Evolutionary conservation across 2,888 invertebrate species (phyloP), one percentile per base, ranked within the genome.

Genomic region (Argynnis bischoffii): DNA sequence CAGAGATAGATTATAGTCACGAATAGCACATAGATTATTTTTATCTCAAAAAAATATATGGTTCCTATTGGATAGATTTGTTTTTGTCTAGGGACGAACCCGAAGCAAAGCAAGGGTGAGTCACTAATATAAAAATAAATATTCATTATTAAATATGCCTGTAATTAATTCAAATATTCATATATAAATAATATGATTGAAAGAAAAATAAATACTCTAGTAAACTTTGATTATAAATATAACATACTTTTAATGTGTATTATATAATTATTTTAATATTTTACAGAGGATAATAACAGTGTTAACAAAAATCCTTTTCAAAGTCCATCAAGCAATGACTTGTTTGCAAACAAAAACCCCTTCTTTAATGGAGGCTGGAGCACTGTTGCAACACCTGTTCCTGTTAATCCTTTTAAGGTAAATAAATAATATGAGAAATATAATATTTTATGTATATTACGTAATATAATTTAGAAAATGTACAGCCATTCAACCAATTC

Each of bases 241-340:
- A 11, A 41, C 35, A 41, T 8, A 35, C 8, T 35, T 35, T 35
- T 2, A 35, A 55, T 59, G 5, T 47, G 57, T 50, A 53, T 14
- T 35, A 16, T 54, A 48, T 14, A 18, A 26, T 46, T 63, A 15
- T 13, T 56, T 57, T 68, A n/a, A 66, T 50, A 55, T 61, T 21
- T 90, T 89, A 56, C 85, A 91, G 92, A 91, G 73, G 91, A 93
- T 51, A 80, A 66, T 71, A 82, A 74, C 77, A 76, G 83, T 76
- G 82, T 80, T 76, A 91, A 82, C 81, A 92, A 85, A 76, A 93
- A 93, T 78, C 93, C 93, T 80, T 93, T 93, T 86, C 91, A 91
- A 89, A 88, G 88, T 74, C 72, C 86, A 75, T 75, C 85, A 75
- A 85, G 85, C 81, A 88, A 85, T 86, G 91, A 92, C 76, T 72